Base-by-base conservation (phyloP, 1,140 invertebrate genomes). In the Charaxes varanes region DNA sequence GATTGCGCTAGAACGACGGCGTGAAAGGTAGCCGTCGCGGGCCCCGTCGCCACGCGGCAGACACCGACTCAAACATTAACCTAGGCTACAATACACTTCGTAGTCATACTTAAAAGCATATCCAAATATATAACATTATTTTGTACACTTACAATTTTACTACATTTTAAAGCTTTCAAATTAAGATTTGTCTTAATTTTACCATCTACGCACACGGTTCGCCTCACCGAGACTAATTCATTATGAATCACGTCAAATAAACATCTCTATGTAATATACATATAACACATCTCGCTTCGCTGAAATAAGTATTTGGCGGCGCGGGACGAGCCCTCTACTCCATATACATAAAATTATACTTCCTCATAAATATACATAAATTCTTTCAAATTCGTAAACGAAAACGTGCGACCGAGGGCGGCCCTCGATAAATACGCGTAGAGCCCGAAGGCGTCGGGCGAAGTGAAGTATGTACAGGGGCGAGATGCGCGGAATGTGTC, bases 121-220 rank as follows among this genome's bases (percentile, higher is more conserved):
- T 64, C 51, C 60, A 60, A 58, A 65, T 59, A 62, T 63, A 59
- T 60, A 52, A 57, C 41, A 54, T 53, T 36, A 48, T 55, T 72
- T 62, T 66, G 64, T 73, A 71, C 67, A 73, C 50, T 53, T 56
- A 55, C 56, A 41, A 57, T 55, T 62, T 58, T 54, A 57, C 69
- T 62, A 58, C 50, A 22, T 58, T 66, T 76, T 78, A 74, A 78
- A 74, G 70, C 70, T 74, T 68, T 78, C 64, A 70, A 69, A 68
- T 69, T 64, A 70, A 73, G 64, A 69, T 60, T 66, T 69, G 63
- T 69, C 68, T 69, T 60, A 62, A 65, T 61, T 59, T 59, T 52
- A 68, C 53, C 52, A 53, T 38, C 50, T 52, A 48, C 43, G 53
- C 59, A 50, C 37, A 31, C 41, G 35, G n/a, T 30, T 33, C 49